A percentile compares a stretch with the other conserved stretches of the same genome.
Conservation (phyloP, 2,113 vertebrate genomes). For the Mionectes macconnelli region DNA sequence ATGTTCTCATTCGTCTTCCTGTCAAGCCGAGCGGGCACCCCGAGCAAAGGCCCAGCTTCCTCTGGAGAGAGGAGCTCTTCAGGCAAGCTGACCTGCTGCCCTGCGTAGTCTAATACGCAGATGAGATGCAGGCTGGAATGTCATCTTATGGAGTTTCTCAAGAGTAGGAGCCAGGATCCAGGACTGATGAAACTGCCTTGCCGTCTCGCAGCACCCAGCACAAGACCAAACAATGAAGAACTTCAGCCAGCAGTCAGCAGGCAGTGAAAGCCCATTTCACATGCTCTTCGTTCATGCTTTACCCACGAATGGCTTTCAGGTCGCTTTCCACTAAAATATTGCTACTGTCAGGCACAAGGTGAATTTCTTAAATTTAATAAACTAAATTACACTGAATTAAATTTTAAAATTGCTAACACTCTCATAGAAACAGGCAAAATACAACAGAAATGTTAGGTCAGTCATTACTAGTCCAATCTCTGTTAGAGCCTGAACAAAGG, state of each 20-base stretch:
- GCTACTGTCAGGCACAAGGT: not conserved
- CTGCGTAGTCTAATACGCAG: accelerated
- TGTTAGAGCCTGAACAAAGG: not conserved
- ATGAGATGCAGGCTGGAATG: not conserved
- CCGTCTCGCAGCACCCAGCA: not conserved
- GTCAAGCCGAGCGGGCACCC: not conserved
- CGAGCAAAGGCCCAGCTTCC: not conserved
- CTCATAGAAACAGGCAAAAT: not conserved
- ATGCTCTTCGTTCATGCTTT: not conserved
- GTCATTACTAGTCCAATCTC: not conserved
- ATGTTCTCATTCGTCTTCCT: constrained; percentile 38
- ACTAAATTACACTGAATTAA: not conserved
- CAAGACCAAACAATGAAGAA: not conserved
- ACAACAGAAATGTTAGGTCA: not conserved
- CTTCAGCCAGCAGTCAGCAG: not conserved
- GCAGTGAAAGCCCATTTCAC: not conserved
- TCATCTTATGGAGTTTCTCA: not conserved
- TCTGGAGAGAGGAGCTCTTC: not conserved
- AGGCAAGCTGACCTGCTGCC: not conserved
- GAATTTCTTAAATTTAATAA: not conserved
- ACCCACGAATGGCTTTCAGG: accelerated
- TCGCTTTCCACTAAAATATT: not conserved
- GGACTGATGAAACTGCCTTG: not conserved
- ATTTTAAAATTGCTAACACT: not conserved
- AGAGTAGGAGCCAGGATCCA: not conserved